Conservation (phyloP, 2,113 vertebrate genomes). For the Lasiurus cinereus region DNA sequence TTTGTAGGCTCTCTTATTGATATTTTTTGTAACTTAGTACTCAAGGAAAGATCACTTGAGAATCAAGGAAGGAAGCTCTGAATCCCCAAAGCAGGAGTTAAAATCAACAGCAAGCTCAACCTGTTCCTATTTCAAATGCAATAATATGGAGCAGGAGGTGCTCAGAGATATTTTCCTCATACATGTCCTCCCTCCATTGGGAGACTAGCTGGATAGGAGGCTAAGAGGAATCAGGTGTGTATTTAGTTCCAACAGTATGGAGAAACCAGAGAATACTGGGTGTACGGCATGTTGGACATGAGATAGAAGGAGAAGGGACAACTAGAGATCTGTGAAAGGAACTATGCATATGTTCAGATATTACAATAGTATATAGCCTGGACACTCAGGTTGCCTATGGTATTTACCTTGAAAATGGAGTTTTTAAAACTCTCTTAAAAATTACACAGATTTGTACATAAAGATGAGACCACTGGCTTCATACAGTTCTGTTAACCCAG, state of each 20-base stretch:
- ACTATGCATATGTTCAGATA: too few relatives aligned
- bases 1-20: background rate
- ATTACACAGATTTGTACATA: background rate
- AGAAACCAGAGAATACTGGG: background rate
- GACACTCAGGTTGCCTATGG: background rate
- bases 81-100: background rate
- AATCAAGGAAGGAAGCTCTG: background rate
- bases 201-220: background rate
- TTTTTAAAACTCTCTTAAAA: background rate
- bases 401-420: background rate
- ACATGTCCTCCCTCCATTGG: background rate
- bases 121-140: background rate
- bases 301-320: background rate
- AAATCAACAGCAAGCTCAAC: background rate
- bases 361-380: too few relatives aligned
- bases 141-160: accelerated
- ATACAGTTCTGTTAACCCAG: background rate
- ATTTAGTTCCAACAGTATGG: background rate
- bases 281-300: background rate
- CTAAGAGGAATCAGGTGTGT: background rate
- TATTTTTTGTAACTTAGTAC: background rate
- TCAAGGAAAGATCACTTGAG: background rate
- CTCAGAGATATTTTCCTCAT: background rate
- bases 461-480: background rate
- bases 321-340: background rate